Evolutionary conservation across 2,113 vertebrate genomes (phyloP).

Genomic region (Varanus salvator): DNA sequence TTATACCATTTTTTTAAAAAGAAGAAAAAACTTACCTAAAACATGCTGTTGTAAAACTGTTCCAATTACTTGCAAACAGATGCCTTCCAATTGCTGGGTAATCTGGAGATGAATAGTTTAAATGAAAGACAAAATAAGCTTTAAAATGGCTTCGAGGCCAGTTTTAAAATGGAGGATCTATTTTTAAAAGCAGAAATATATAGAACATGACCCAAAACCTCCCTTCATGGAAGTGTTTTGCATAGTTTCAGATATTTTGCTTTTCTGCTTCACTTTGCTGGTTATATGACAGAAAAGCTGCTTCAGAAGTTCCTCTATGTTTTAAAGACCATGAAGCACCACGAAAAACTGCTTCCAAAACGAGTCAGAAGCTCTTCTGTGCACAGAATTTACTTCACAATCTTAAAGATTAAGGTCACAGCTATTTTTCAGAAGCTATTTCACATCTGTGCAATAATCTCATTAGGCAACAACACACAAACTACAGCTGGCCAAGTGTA

Average conservation of each 20-base stretch:
- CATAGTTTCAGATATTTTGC: not conserved
- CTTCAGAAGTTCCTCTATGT: not conserved
- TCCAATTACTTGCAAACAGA: constrained; percentile 98
- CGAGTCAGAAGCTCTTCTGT: not conserved
- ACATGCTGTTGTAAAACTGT: constrained; percentile 98
- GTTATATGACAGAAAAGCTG: not conserved
- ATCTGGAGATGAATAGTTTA: constrained; percentile 81
- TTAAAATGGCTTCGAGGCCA: constrained; percentile 20
- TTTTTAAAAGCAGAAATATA: not conserved
- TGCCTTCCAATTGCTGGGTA: constrained; percentile 98
- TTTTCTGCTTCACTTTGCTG: not conserved
- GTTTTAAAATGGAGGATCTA: constrained; percentile 7
- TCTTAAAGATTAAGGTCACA: not conserved
- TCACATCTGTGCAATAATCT: not conserved
- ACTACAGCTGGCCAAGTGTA: not conserved
- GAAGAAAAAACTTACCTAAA: constrained; percentile 80
- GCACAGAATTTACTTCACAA: not conserved
- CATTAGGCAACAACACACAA: not conserved
- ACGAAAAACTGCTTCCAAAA: not conserved
- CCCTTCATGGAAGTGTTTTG: not conserved
- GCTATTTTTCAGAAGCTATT: not conserved
- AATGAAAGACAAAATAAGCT: not conserved
- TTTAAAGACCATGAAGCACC: no score
- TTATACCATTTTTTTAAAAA: constrained; percentile 6
- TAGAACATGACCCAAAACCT: not conserved